These are phyloP conservation scores for Trichacis sp. DNA, from an alignment of 2,888 invertebrate species.

Conservation along the genomic window DNA sequence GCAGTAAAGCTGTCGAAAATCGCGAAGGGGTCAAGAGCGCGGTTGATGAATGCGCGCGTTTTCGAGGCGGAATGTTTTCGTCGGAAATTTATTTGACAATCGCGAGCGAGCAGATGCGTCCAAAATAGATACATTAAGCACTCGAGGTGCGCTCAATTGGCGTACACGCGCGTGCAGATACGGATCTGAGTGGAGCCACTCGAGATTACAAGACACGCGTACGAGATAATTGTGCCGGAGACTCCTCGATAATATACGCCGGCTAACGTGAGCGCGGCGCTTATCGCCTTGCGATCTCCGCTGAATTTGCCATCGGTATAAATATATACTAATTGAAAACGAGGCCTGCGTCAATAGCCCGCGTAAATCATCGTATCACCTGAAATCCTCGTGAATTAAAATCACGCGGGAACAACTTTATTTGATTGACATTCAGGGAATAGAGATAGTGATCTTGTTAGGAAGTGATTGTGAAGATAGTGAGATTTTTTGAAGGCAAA, in stretches of 20 bases:
- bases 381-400: not conserved
- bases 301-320: conserved; percentile 35
- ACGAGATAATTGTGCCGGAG: conserved; percentile 51
- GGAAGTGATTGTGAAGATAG: too few species aligned
- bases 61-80: not conserved
- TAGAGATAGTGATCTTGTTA: too few species aligned
- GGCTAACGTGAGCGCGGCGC: conserved; percentile 27
- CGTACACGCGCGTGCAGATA: conserved; percentile 48
- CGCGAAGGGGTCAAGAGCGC: not conserved
- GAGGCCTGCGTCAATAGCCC: not conserved
- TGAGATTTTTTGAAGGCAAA: too few species aligned
- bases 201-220: conserved; percentile 49
- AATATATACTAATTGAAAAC: conserved; percentile 35
- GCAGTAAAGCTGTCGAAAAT: too few species aligned
- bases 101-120: conserved; percentile 33
- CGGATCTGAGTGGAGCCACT: conserved; percentile 55
- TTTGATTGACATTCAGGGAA: too few species aligned
- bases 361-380: not conserved
- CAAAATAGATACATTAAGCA: conserved; percentile 42
- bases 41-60: not conserved
- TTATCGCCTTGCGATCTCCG: conserved; percentile 49
- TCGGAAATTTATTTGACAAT: conserved; percentile 20
- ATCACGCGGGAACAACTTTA: not conserved
- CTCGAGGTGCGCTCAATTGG: conserved; percentile 42
- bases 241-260: conserved; percentile 41